Base-by-base conservation (phyloP, 2,797 vertebrate species). In the Cyclura pinguis region DNA sequence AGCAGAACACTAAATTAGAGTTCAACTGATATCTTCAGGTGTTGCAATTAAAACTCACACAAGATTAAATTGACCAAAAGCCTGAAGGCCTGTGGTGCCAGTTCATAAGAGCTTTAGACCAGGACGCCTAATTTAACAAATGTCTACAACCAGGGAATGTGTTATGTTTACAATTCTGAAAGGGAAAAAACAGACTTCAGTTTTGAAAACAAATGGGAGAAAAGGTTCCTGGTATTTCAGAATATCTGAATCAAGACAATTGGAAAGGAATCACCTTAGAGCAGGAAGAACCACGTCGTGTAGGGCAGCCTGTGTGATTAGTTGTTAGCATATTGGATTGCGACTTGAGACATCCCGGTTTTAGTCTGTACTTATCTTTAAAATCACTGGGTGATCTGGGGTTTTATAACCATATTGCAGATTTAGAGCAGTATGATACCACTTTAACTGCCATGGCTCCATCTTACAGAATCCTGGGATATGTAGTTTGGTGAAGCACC, bases 11-110 rank as follows among this genome's bases (percentile, higher is more conserved):
- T 80, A 64, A 92, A 4, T 77, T 20, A 24, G 52, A 93, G 73
- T 74, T 94, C 92, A 95, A 91, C 29, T 91, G 52, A 20, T 20
- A 18, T 84, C 42, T 35, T 94, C 47, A 80, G 91, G 80, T 85
- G 64, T 93, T 89, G 20, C 92, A 90, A 90, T 92, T 55, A 86
- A 86, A 91, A 82, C 42, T 57, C 13, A 67, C 62, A 90, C 86
- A 87, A 50, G 77, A 93, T 87, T 93, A 87, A 32, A 55, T 27
- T 47, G 84, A 57, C 73, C 77, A 59, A 84, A 50, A 83, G 57
- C 12, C 42, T 24, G 14, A 86, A 81, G 69, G 22, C 27, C 42
- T 47, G 18, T 6, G 29, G 35, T 69, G 73, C 59, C 59, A 76
- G 20, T 50, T 81, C 18, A 16, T 67, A 55, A 64, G 57, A 57